Conservation (phyloP, 1,140 invertebrate genomes). For the Pachypeltis micranthus region DNA sequence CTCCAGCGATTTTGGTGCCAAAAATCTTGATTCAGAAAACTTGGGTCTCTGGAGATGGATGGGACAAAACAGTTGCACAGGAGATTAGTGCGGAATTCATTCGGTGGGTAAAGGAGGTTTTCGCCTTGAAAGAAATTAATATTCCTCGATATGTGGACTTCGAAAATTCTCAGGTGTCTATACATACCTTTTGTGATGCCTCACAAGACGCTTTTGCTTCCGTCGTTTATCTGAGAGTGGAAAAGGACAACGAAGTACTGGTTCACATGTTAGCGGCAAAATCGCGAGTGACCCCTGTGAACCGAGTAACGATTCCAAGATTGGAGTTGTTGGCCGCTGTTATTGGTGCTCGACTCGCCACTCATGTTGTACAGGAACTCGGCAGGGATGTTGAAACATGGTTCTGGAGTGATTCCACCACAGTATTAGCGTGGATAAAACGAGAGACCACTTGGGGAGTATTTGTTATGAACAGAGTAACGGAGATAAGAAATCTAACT, state of each 20-base stretch:
- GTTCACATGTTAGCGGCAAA: slow-evolving; percentile 32
- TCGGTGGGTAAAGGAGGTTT: neutral
- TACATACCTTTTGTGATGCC: slow-evolving; percentile 33
- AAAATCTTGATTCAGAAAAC: slow-evolving; percentile 1
- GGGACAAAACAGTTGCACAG: no score
- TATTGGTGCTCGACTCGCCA: slow-evolving; percentile 28
- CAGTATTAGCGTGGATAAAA: neutral
- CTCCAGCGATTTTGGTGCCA: no score
- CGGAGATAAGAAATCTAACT: neutral
- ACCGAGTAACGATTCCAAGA: slow-evolving; percentile 32
- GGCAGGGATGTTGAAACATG: neutral
- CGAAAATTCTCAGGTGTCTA: neutral
- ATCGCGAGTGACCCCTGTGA: slow-evolving; percentile 31
- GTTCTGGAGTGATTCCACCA: slow-evolving; percentile 4
- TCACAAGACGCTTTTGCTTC: slow-evolving; percentile 29
- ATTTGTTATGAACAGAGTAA: neutral
- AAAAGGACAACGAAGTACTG: slow-evolving; percentile 25
- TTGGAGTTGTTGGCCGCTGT: slow-evolving; percentile 36
- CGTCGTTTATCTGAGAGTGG: slow-evolving; percentile 24
- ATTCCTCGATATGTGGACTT: neutral
- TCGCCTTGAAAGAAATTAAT: neutral
- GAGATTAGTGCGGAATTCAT: no score
- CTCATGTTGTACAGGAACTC: neutral
- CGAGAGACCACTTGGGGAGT: neutral
- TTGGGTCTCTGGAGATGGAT: neutral